Base-by-base conservation (phyloP, 1,140 invertebrate genomes). In the Sinella curviseta region DNA sequence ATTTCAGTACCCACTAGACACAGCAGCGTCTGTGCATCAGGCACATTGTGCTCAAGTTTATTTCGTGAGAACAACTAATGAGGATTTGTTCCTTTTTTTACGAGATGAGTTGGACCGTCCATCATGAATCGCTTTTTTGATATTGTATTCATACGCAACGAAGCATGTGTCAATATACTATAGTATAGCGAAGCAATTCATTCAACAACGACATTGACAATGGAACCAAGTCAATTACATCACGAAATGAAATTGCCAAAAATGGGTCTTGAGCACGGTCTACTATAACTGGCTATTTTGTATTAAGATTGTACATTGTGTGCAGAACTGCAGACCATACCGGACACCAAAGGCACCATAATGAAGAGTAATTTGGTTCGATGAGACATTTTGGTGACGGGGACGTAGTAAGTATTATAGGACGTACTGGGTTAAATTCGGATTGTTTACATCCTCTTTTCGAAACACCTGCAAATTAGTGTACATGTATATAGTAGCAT, bases 211-310 rank as follows among this genome's bases (percentile, higher is more conserved):
- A 60, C 24, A 60, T 60, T 60, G 57, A 60, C 57, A 60, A 60
- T 60, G 57, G 24, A 60, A 60, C 57, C 57, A 60, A 60, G 57
- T 60, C 57, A 60, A 60, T 60, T 60, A 26, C 57, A 60, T 60
- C 57, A 60, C 57, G 57, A 60, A 60, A 60, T 26, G 14, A 26
- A 17, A 26, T 16, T n/a, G 57, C 24, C 57, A n/a, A 4, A 8
- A 60, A 48, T 48, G 39, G 17, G 39, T 48, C 24, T 60, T 60
- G 8, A 60, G 4, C 57, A 3, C 24, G 12, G 57, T 60, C 57
- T 17, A 17, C 24, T 17, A 8, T 17, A 48, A 8, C 39, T 48
- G 4, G 39, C 17, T 8, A 48, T 17, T 48, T 48, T 48, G 4
- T 8, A 8, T 8, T 17, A 48, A 48, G 39, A 48, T 17, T 17